These are phyloP conservation scores for Grus americana DNA, from an alignment of 2,113 vertebrate genomes.

Conservation along the genomic window DNA sequence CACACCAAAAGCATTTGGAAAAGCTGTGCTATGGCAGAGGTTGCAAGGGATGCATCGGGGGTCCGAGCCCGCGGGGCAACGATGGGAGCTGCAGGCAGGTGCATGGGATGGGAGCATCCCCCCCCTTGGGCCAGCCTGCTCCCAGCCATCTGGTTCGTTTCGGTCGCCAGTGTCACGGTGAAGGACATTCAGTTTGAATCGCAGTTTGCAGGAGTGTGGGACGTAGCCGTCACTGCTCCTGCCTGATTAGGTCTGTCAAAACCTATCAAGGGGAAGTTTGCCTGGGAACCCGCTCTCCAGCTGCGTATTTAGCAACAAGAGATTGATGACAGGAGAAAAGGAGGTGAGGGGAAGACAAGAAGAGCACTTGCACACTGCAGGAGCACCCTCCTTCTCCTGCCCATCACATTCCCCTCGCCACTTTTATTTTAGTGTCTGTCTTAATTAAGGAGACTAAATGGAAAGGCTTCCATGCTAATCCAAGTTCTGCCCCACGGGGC, in stretches of 20 bases:
- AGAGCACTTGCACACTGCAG: not conserved
- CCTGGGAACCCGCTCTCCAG: not conserved
- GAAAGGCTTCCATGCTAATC: slow-evolving; percentile 13
- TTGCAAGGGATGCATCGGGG: not conserved
- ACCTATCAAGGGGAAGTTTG: not conserved
- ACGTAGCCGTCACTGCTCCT: not conserved
- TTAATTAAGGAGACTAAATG: slow-evolving; percentile 48
- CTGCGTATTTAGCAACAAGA: slow-evolving; percentile 4
- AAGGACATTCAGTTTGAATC: slow-evolving; percentile 21
- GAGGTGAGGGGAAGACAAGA: not conserved
- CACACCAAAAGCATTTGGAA: not conserved
- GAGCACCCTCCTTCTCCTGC: not conserved
- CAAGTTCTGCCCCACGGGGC: not conserved
- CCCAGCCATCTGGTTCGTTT: not conserved
- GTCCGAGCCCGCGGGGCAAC: fast-evolving
- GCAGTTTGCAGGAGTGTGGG: not conserved
- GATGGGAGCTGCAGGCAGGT: not conserved
- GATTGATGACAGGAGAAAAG: not conserved
- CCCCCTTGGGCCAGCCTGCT: not conserved
- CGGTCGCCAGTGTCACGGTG: not conserved
- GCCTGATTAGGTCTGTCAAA: slow-evolving; percentile 56
- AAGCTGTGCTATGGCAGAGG: not conserved
- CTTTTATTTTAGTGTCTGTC: not conserved
- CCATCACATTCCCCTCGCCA: not conserved
- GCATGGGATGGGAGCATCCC: not conserved